These are phyloP conservation scores for Malacoctenus gilli DNA, from an alignment of 2,797 vertebrate genomes.

Conservation along the genomic window DNA sequence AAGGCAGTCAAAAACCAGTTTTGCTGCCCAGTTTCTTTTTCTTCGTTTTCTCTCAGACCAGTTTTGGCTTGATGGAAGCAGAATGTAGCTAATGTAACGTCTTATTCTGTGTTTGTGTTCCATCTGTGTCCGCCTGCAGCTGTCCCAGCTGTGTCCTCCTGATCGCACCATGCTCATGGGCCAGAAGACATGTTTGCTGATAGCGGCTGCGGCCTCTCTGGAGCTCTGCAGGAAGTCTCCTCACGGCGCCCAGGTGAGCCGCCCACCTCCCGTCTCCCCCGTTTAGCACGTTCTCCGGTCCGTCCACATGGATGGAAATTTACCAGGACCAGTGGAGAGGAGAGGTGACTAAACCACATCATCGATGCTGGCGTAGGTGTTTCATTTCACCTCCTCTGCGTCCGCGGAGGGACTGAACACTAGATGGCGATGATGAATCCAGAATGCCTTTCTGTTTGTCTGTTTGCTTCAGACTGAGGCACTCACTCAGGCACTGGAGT, in stretches of 20 bases:
- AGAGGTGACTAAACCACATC: conserved; percentile 69
- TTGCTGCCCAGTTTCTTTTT: no score
- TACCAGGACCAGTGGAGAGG: conserved; percentile 57
- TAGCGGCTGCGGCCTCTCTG: conserved; percentile 88
- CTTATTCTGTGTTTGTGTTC: no score
- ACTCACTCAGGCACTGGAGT: conserved; percentile 83
- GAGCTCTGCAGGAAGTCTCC: conserved; percentile 82
- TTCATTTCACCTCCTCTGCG: conserved; percentile 43
- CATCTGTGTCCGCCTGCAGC: conserved; percentile 64
- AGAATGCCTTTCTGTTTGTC: conserved; percentile 18
- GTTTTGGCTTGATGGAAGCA: no score
- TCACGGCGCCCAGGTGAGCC: conserved; percentile 81
- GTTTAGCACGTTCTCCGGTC: conserved; percentile 55
- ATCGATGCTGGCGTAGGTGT: conserved; percentile 56
- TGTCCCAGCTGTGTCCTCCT: conserved; percentile 88
- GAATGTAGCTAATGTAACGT: no score
- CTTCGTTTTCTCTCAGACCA: no score
- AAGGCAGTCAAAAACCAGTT: no score
- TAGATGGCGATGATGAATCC: conserved; percentile 70
- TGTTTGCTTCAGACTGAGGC: conserved; percentile 77
- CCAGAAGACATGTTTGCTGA: conserved; percentile 91
- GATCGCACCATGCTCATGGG: conserved; percentile 86
- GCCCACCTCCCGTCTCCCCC: conserved; percentile 51
- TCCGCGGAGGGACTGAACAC: conserved; percentile 56
- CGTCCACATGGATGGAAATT: conserved; percentile 66